Evolutionary conservation across 2,113 vertebrate species (phyloP).

Genomic region (Equus przewalskii): DNA sequence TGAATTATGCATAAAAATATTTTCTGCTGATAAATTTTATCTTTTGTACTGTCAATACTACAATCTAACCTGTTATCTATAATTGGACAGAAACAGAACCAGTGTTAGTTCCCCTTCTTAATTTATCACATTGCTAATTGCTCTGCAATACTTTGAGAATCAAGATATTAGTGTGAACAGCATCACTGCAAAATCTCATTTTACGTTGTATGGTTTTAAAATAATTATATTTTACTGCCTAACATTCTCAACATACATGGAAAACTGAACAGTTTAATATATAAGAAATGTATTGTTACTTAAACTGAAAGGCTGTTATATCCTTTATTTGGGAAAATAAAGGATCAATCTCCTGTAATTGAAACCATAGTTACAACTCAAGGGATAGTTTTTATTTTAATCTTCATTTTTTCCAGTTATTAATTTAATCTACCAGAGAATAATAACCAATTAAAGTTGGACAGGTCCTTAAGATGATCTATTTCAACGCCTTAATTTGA

Average conservation of each 20-base stretch:
- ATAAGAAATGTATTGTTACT: constrained; percentile 8
- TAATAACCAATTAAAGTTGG: background rate
- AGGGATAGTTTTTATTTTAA: constrained; percentile 27
- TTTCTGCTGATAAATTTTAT: constrained; percentile 30
- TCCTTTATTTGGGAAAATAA: background rate
- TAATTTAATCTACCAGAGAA: constrained; percentile 12
- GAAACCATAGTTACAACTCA: background rate
- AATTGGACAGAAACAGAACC: background rate
- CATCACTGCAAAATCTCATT: constrained; percentile 10
- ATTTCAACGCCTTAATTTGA: background rate
- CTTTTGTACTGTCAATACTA: background rate
- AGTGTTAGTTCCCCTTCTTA: constrained; percentile 22
- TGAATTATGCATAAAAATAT: constrained; percentile 49
- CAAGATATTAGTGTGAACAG: background rate
- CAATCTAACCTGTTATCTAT: background rate
- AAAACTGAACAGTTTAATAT: background rate
- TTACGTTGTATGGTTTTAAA: background rate
- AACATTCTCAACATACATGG: background rate
- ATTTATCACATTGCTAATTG: constrained; percentile 1
- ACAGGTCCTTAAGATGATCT: background rate
- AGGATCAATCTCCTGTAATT: background rate
- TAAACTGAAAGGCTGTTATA: background rate
- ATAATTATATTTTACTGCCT: background rate
- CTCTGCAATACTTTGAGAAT: background rate
- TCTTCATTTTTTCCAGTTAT: constrained; percentile 30